Evolutionary conservation across 2,797 vertebrate genomes (phyloP).

Genomic region (Crocodylus rhombifer): DNA sequence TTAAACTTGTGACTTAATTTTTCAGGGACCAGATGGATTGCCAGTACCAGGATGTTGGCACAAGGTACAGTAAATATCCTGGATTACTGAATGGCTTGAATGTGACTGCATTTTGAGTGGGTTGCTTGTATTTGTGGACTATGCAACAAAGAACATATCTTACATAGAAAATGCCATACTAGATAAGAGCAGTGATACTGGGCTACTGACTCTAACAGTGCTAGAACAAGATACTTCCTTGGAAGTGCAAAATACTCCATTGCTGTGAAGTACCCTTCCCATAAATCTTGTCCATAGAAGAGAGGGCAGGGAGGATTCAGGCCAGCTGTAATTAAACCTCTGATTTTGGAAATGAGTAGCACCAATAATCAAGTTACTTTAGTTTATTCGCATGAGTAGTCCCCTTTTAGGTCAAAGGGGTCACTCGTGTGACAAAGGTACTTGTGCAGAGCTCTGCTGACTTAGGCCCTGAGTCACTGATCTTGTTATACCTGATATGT

Average conservation of each 20-base stretch:
- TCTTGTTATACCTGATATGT: not conserved
- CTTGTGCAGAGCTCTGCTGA: not conserved
- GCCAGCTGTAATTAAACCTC: not conserved
- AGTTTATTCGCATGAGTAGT: not conserved
- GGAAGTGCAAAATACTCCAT: not conserved
- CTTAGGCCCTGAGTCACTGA: not conserved
- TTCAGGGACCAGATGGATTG: slow-evolving; percentile 93
- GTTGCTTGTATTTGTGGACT: not conserved
- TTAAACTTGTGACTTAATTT: slow-evolving; percentile 28
- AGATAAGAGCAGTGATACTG: not conserved
- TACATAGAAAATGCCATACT: accelerated
- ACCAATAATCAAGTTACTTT: not conserved
- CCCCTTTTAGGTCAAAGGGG: not conserved
- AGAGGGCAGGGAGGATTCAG: not conserved
- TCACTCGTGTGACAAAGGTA: not conserved
- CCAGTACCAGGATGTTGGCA: slow-evolving; percentile 98
- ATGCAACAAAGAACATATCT: not conserved
- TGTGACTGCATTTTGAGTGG: not conserved
- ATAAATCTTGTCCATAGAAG: accelerated
- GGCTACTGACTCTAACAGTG: not conserved
- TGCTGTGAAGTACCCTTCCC: no score
- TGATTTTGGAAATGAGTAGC: not conserved
- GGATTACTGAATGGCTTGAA: not conserved
- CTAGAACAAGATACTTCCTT: not conserved
- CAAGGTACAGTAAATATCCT: slow-evolving; percentile 84